Conservation (phyloP, 2,797 vertebrate genomes). For the Enteromius anoplus region DNA sequence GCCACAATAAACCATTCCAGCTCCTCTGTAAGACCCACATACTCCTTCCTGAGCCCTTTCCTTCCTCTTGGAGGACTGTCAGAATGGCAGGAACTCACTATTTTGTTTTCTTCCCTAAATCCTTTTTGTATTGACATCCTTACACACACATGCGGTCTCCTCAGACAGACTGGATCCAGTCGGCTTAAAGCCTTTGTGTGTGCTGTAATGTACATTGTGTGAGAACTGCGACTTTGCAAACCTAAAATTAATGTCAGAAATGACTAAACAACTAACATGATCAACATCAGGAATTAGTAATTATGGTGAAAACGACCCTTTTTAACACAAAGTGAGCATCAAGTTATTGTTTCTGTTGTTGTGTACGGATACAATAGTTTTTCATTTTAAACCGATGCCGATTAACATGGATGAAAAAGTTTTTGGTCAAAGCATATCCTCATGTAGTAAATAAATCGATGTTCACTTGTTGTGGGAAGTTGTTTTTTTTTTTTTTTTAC, state of each 20-base stretch:
- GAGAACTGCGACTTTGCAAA: not conserved
- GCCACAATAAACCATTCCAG: slow-evolving; percentile 25
- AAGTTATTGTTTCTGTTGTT: not conserved
- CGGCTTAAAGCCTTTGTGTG: not conserved
- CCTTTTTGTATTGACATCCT: slow-evolving; percentile 21
- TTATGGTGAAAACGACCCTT: not conserved
- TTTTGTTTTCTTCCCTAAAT: slow-evolving; percentile 43
- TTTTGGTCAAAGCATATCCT: not conserved
- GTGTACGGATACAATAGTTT: not conserved
- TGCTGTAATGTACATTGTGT: not conserved
- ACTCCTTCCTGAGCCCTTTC: slow-evolving; percentile 49
- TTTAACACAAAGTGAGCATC: not conserved
- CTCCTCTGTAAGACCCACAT: slow-evolving; percentile 14
- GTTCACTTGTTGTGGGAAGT: not conserved
- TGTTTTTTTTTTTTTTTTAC: not conserved
- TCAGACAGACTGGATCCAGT: not conserved
- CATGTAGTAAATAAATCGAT: not conserved
- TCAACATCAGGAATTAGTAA: not conserved
- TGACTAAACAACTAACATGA: not conserved
- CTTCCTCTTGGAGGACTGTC: slow-evolving; percentile 31
- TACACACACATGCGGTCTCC: not conserved
- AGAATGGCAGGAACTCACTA: slow-evolving; percentile 55
- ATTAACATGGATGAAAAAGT: not conserved
- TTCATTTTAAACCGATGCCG: not conserved
- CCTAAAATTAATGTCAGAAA: not conserved